Evolutionary conservation across 2,113 vertebrate species (phyloP).

Genomic region (Corythoichthys haematopterus): DNA sequence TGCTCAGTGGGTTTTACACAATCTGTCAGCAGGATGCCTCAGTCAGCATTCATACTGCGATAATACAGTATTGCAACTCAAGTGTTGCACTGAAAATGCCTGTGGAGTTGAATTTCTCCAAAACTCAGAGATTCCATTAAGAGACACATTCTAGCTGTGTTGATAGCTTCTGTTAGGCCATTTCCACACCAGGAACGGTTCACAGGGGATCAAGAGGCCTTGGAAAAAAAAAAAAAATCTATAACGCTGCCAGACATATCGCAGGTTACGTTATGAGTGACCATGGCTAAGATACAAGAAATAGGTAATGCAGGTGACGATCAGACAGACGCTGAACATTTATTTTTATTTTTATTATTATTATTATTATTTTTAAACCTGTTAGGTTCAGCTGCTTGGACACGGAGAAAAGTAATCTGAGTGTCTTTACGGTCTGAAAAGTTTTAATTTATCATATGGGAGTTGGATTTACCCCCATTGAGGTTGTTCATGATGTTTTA

Average conservation of each 20-base stretch:
- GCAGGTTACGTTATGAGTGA: not conserved
- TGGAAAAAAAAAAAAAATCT: not conserved
- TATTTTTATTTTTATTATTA: not conserved
- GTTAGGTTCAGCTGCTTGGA: too few species aligned
- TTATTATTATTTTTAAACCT: too few species aligned
- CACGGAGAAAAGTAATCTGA: too few species aligned
- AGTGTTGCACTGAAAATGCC: not conserved
- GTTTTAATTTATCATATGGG: too few species aligned
- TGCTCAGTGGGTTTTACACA: not conserved
- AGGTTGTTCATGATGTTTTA: too few species aligned
- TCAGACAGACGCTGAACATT: not conserved
- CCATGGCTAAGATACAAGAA: not conserved
- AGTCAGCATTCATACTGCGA: not conserved
- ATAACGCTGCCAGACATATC: not conserved
- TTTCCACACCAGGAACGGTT: not conserved
- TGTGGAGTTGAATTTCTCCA: not conserved
- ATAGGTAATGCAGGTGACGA: not conserved
- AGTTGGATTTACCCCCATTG: too few species aligned
- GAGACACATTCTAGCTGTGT: not conserved
- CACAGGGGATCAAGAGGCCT: slow-evolving; percentile 1
- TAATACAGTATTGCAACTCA: not conserved
- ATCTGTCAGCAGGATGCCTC: not conserved
- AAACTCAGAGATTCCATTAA: not conserved
- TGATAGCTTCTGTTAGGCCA: not conserved
- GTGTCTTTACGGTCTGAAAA: too few species aligned